These are phyloP conservation scores for Megaceryle alcyon DNA, from an alignment of 2,797 vertebrate species.

Conservation along the genomic window DNA sequence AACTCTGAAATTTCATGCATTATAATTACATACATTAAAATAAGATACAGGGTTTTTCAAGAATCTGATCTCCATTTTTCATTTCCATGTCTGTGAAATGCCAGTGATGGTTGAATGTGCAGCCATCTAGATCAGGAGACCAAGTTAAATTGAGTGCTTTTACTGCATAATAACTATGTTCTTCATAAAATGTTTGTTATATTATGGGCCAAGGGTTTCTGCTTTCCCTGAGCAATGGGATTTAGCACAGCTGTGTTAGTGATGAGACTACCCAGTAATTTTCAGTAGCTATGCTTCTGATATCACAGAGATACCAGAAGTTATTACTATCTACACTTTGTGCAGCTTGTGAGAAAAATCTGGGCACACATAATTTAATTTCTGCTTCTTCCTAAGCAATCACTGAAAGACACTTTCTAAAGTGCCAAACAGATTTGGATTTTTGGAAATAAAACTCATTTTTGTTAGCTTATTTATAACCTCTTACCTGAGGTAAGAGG, in stretches of 20 bases:
- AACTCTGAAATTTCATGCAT: not conserved
- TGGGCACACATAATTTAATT: not conserved
- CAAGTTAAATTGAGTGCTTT: not conserved
- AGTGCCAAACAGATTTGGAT: not conserved
- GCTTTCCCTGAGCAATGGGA: not conserved
- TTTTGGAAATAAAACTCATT: not conserved
- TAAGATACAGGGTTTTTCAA: not conserved
- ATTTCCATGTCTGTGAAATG: not conserved
- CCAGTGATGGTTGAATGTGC: not conserved
- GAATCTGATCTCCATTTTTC: not conserved
- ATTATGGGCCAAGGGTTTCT: not conserved
- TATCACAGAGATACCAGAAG: not conserved
- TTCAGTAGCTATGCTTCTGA: not conserved
- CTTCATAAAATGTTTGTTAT: not conserved
- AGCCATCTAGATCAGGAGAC: not conserved
- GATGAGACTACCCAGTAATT: not conserved
- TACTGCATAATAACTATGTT: not conserved
- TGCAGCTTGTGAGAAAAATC: not conserved
- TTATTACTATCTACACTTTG: not conserved
- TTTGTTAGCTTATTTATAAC: not conserved
- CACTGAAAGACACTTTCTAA: not conserved
- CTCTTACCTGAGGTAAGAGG: not conserved
- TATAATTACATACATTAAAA: not conserved
- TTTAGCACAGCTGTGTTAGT: not conserved
- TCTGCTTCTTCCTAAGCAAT: not conserved